A percentile compares a stretch with the other conserved stretches of the same genome.
Conservation (phyloP, 2,797 vertebrate genomes). For the Cynodonichthys magdalenae region DNA sequence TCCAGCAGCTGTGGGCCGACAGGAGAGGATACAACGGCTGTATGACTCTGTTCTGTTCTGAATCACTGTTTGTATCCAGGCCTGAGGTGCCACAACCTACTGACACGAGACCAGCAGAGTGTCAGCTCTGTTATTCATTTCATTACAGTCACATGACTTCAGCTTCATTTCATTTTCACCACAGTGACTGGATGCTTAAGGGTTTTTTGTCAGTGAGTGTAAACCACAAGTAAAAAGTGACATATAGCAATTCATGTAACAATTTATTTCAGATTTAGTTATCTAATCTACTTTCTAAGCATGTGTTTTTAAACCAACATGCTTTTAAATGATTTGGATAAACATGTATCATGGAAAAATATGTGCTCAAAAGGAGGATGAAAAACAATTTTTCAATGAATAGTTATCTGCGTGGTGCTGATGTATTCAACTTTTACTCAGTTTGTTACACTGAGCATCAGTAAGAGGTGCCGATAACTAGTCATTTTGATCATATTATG, state of each 20-base stretch:
- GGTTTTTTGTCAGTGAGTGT: no score
- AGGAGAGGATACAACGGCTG: no score
- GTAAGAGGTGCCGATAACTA: conserved; percentile 35
- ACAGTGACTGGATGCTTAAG: no score
- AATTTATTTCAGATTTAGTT: conserved; percentile 22
- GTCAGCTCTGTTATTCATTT: no score
- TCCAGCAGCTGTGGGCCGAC: no score
- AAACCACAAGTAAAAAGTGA: no score
- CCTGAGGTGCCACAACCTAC: no score
- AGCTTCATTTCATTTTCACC: no score
- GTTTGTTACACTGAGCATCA: conserved; percentile 31
- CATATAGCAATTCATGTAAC: background rate
- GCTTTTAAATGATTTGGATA: conserved; percentile 55
- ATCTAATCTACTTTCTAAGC: background rate
- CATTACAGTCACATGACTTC: no score
- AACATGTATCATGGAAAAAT: conserved; percentile 51
- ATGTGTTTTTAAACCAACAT: conserved; percentile 1
- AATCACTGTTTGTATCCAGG: no score
- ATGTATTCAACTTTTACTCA: conserved; percentile 24
- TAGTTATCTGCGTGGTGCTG: conserved; percentile 11
- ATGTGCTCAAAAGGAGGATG: conserved; percentile 7
- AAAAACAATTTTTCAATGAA: background rate
- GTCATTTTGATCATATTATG: conserved; percentile 36
- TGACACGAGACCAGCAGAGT: no score
- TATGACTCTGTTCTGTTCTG: no score